Conservation (phyloP, 2,888 invertebrate species). For the Drosophila pullipes region DNA sequence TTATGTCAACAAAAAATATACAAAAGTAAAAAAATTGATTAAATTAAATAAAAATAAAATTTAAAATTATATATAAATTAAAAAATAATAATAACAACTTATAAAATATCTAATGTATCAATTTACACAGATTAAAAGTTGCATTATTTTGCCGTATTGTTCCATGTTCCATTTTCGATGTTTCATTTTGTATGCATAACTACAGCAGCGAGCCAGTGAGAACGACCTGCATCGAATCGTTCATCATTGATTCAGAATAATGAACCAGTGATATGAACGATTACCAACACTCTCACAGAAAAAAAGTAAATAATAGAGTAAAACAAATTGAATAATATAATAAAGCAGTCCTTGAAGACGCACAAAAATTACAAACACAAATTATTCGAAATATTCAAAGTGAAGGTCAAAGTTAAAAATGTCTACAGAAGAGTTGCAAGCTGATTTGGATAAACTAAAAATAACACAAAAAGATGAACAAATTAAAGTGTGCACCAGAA, state of each 20-base stretch:
- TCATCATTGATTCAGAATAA: slow-evolving; percentile 16
- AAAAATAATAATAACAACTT: background rate
- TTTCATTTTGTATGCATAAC: background rate
- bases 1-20: background rate
- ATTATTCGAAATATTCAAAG: background rate
- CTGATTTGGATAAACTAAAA: slow-evolving; percentile 87
- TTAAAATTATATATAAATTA: background rate
- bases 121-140: background rate
- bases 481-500: slow-evolving; percentile 63
- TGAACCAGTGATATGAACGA: slow-evolving; percentile 1
- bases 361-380: background rate
- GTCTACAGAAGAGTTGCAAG: slow-evolving; percentile 86
- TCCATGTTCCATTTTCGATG: background rate
- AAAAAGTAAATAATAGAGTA: slow-evolving; percentile 55
- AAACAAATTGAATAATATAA: slow-evolving; percentile 21
- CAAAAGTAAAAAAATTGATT: background rate
- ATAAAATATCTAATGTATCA: background rate
- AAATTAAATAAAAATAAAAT: background rate
- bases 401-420: slow-evolving; percentile 39
- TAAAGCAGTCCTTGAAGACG: background rate
- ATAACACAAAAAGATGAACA: slow-evolving; percentile 86
- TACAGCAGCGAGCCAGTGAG: slow-evolving; percentile 14
- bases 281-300: slow-evolving; percentile 35
- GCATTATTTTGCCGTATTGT: background rate
- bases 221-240: background rate